phyloP scores from a whole-genome alignment of 1,140 invertebrate species.

The Papilio polytes region DNA sequence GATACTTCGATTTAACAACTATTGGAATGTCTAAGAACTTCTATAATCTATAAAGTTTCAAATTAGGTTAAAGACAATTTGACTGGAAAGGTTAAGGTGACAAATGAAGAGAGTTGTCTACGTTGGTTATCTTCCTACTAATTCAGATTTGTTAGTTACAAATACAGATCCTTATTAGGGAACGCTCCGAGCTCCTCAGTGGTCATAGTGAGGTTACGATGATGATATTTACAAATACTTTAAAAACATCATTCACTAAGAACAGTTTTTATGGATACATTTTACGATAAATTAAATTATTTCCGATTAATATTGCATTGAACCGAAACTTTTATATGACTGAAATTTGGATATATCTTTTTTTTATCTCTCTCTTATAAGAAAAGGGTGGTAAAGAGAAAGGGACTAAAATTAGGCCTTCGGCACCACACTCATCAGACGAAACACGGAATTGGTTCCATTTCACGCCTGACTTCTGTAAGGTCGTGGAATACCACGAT shows the following conservation, averaged over 20 bases:
- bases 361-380: no score
- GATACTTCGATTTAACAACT: neutral
- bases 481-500: no score
- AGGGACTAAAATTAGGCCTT: no score
- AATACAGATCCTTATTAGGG: neutral
- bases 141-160: neutral
- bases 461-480: no score
- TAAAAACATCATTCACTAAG: neutral
- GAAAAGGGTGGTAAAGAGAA: no score
- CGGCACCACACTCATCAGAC: no score
- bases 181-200: no score
- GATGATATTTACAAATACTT: neutral
- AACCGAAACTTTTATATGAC: no score
- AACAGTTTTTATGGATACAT: neutral
- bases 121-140: no score
- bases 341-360: no score
- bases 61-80: slow-evolving; percentile 34
- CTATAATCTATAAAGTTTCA: neutral
- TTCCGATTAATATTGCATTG: neutral
- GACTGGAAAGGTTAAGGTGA: slow-evolving; percentile 10
- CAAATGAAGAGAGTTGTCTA: slow-evolving; percentile 11
- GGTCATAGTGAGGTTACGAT: no score
- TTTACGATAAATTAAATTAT: neutral
- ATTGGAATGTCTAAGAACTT: slow-evolving; percentile 23
- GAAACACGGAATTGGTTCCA: no score